A percentile compares a stretch with the other conserved stretches of the same genome.
Conservation (phyloP, 2,797 vertebrate species). For the Phrynocephalus forsythii region DNA sequence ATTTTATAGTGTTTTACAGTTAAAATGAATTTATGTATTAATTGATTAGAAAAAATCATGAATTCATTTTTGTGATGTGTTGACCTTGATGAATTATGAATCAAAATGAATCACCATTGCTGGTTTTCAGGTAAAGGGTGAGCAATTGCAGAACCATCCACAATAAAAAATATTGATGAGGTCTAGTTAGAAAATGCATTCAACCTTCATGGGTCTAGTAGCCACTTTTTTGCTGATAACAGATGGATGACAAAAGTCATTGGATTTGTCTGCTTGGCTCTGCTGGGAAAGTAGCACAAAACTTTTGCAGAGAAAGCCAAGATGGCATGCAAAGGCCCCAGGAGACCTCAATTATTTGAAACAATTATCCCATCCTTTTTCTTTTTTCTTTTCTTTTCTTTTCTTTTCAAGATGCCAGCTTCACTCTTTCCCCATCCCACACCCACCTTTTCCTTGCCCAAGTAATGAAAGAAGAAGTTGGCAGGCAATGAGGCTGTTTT, state of each 20-base stretch:
- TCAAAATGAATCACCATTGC: neutral
- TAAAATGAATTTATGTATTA: too few species aligned
- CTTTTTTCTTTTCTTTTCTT: slow-evolving; percentile 37
- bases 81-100: too few species aligned
- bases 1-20: too few species aligned
- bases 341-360: neutral
- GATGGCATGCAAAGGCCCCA: neutral
- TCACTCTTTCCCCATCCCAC: neutral
- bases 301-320: neutral
- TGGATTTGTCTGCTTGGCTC: slow-evolving; percentile 32
- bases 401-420: slow-evolving; percentile 25
- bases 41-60: too few species aligned
- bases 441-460: neutral
- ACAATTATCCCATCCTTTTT: slow-evolving; percentile 23
- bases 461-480: slow-evolving; percentile 49
- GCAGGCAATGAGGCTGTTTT: slow-evolving; percentile 33
- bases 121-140: slow-evolving; percentile 26
- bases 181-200: slow-evolving; percentile 5
- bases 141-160: neutral
- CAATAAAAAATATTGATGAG: neutral
- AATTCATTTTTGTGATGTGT: too few species aligned
- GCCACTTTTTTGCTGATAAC: slow-evolving; percentile 31
- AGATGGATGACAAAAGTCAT: neutral
- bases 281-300: neutral
- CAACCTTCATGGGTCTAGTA: neutral